Evolutionary conservation across 2,113 vertebrate species (phyloP).

Genomic region (Myotis lucifugus): DNA sequence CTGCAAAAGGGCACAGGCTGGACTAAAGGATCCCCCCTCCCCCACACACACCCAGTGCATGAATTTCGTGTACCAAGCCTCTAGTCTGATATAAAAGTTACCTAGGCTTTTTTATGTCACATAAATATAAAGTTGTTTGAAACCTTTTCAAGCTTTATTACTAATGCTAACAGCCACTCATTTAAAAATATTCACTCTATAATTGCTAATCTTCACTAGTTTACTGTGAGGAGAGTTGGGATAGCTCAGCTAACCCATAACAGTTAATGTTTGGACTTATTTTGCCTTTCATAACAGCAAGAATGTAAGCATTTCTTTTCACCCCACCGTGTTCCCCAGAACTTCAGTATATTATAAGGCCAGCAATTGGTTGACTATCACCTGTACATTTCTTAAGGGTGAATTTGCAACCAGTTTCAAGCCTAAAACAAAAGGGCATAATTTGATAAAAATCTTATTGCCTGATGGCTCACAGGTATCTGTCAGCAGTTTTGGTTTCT

Average conservation of each 20-base stretch:
- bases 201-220: background rate
- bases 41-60: no score
- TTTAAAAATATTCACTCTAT: background rate
- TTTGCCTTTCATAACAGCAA: background rate
- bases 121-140: background rate
- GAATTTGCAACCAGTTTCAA: slow-evolving; percentile 34
- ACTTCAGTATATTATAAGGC: background rate
- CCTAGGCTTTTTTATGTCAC: background rate
- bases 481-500: slow-evolving; percentile 70
- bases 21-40: no score
- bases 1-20: no score
- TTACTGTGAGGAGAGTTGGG: background rate
- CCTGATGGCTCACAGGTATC: slow-evolving; percentile 63
- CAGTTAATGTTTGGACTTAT: slow-evolving; percentile 1
- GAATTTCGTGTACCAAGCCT: no score
- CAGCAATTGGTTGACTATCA: background rate
- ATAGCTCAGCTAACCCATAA: background rate
- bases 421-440: slow-evolving; percentile 72
- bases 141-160: background rate
- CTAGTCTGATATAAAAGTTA: background rate
- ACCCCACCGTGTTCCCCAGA: background rate
- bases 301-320: background rate
- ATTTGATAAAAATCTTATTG: slow-evolving; percentile 73
- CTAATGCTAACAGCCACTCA: background rate
- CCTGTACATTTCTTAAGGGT: slow-evolving; percentile 27